A percentile compares a stretch with the other conserved stretches of the same genome.
Conservation (phyloP, 2,113 vertebrate species). For the Lates calcarifer region DNA sequence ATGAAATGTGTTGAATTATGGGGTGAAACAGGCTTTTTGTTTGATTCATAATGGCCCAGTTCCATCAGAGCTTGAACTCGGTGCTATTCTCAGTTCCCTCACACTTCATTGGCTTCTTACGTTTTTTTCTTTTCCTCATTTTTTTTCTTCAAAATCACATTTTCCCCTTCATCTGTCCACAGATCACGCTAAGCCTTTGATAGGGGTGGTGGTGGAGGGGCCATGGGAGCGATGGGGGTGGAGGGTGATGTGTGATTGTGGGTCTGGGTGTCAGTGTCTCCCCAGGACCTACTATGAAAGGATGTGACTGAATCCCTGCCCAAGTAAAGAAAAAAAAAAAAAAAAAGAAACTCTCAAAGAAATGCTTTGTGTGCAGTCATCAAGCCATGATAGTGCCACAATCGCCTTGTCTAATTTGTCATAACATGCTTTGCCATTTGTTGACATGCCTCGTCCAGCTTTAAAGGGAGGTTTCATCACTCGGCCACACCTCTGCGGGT, state of each 20-base stretch:
- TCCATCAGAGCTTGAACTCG: conserved; percentile 57
- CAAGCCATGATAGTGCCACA: conserved; percentile 61
- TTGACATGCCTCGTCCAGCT: conserved; percentile 52
- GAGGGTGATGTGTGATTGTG: conserved; percentile 49
- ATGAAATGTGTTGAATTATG: conserved; percentile 50
- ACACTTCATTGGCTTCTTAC: conserved; percentile 54
- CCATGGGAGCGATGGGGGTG: conserved; percentile 45
- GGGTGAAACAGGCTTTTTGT: conserved; percentile 55
- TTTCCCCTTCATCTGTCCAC: conserved; percentile 67
- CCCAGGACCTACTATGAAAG: conserved; percentile 64
- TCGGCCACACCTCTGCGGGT: conserved; percentile 25
- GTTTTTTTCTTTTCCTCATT: conserved; percentile 29
- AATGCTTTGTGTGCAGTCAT: conserved; percentile 71
- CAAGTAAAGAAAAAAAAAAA: conserved; percentile 60
- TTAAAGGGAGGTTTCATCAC: conserved; percentile 54
- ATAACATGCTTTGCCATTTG: conserved; percentile 67
- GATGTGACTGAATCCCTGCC: conserved; percentile 61
- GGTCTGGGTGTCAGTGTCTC: conserved; percentile 63
- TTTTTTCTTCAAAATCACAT: conserved; percentile 61
- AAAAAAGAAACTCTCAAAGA: conserved; percentile 67
- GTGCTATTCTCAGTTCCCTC: conserved; percentile 50
- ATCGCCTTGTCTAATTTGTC: conserved; percentile 71
- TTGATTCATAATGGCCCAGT: conserved; percentile 56
- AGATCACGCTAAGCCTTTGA: conserved; percentile 76
- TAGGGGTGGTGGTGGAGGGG: conserved; percentile 52